phyloP scores from a whole-genome alignment of 1,140 invertebrate genomes.

The Cyclargus thomasi region DNA sequence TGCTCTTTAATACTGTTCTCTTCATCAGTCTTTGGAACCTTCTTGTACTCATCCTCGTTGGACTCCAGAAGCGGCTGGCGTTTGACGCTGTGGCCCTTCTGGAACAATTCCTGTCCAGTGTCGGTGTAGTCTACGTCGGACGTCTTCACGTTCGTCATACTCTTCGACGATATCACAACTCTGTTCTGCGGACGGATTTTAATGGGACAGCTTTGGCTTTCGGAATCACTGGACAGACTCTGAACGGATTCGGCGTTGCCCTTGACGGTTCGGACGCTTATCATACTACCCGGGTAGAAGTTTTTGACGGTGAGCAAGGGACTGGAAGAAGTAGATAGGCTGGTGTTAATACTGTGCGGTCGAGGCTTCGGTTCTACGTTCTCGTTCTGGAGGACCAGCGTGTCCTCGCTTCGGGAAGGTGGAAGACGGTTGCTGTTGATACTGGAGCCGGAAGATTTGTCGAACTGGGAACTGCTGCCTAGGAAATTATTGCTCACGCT shows the following conservation, averaged over 20 bases:
- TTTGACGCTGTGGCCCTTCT: conserved; percentile 46
- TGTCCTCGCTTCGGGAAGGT: conserved; percentile 86
- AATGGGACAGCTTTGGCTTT: conserved; percentile 74
- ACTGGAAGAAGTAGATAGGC: conserved; percentile 80
- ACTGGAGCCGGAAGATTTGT: conserved; percentile 55
- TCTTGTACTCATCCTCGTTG: conserved; percentile 61
- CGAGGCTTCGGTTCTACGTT: conserved; percentile 70
- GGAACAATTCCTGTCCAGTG: conserved; percentile 59
- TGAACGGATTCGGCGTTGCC: conserved; percentile 75
- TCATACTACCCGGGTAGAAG: conserved; percentile 77
- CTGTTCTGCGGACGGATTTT: conserved; percentile 71
- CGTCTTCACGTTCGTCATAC: conserved; percentile 76
- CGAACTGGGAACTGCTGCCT: conserved; percentile 63
- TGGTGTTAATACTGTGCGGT: conserved; percentile 70
- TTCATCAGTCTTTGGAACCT: conserved; percentile 67
- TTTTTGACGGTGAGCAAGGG: conserved; percentile 78
- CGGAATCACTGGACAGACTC: conserved; percentile 79
- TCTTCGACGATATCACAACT: conserved; percentile 73
- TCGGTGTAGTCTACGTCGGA: conserved; percentile 61
- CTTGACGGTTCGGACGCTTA: conserved; percentile 76
- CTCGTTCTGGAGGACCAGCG: conserved; percentile 78
- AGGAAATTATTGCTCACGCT: conserved; percentile 72
- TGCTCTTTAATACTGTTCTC: conserved; percentile 39
- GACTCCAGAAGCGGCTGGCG: conserved; percentile 55
- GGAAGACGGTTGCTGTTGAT: conserved; percentile 74